Conservation (phyloP, 1,140 invertebrate species). For the Drosophila funebris region DNA sequence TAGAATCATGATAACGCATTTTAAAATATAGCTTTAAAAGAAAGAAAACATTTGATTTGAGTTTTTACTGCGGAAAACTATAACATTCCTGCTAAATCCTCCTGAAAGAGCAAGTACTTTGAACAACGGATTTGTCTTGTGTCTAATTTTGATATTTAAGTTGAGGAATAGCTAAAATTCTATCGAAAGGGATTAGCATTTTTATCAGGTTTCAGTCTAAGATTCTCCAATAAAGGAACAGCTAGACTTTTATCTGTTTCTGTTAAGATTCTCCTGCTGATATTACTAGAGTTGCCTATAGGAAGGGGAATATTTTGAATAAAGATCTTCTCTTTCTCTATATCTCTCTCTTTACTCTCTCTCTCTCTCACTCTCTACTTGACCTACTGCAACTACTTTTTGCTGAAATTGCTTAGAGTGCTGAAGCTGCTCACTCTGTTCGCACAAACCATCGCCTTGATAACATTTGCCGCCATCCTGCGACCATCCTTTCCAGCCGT, state of each 20-base stretch:
- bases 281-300: no score
- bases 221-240: no score
- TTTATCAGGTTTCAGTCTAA: no score
- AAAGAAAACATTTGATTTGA: background rate
- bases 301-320: no score
- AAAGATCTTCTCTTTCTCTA: no score
- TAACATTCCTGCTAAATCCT: no score
- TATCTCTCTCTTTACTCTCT: background rate
- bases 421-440: background rate
- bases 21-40: constrained; percentile 1
- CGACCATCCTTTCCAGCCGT: constrained; percentile 28
- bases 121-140: no score
- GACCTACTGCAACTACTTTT: background rate
- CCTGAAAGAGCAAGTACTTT: background rate
- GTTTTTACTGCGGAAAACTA: background rate
- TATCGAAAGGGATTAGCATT: no score
- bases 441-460: background rate
- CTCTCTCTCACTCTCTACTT: background rate
- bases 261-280: no score
- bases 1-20: constrained; percentile 5
- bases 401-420: background rate
- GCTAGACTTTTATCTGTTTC: no score
- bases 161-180: no score
- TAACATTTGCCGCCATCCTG: background rate
- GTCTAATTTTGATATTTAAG: no score